phyloP scores from a whole-genome alignment of 2,797 vertebrate species.

The Vireo griseus region DNA sequence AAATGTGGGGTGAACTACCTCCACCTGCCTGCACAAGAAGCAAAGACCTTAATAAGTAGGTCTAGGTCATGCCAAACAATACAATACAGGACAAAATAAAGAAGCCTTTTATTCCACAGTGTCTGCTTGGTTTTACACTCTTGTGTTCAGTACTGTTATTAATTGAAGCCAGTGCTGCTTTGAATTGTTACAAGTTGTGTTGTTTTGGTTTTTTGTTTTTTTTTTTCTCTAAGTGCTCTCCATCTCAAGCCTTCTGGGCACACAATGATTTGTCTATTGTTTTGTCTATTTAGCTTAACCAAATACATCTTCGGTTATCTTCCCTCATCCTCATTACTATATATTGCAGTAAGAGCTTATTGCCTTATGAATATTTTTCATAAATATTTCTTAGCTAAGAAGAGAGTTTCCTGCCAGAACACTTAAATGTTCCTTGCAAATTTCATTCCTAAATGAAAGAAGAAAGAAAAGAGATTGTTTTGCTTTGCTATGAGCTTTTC shows the following conservation, averaged over 20 bases:
- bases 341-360: background rate
- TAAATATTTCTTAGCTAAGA: background rate
- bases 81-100: background rate
- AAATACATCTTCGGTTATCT: background rate
- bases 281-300: background rate
- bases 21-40: background rate
- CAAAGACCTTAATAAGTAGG: background rate
- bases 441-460: background rate
- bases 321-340: background rate
- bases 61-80: background rate
- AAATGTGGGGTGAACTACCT: accelerated
- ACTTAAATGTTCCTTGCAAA: background rate
- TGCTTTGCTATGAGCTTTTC: background rate
- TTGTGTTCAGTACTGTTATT: background rate
- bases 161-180: background rate
- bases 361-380: background rate
- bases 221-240: background rate
- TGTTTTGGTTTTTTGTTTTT: background rate
- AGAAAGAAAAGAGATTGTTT: background rate
- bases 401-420: background rate
- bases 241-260: background rate
- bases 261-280: background rate
- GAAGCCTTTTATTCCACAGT: background rate
- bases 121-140: background rate
- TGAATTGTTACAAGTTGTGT: background rate